A percentile compares a stretch with the other conserved stretches of the same genome.
These are phyloP conservation scores for Athene cunicularia DNA, from an alignment of 2,113 vertebrate genomes.

Conservation along the genomic window DNA sequence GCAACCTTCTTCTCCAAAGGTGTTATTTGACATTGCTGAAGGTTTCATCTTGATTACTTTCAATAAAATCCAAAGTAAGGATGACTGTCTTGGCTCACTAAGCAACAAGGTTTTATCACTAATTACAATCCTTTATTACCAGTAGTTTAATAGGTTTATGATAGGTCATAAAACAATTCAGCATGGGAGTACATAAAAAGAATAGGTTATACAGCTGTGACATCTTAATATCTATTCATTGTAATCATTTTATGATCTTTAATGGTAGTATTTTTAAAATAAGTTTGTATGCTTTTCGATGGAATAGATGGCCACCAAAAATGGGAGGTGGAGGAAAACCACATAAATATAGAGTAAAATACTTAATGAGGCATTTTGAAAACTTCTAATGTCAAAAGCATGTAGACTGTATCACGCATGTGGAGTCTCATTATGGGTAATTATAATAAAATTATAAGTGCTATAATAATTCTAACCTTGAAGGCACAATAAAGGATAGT, in stretches of 20 bases:
- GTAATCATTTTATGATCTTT: constrained; percentile 86
- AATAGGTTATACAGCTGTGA: constrained; percentile 85
- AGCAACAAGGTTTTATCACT: constrained; percentile 93
- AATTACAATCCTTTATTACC: constrained; percentile 94
- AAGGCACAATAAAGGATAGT: constrained; percentile 76
- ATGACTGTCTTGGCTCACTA: constrained; percentile 88
- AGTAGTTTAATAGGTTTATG: constrained; percentile 92
- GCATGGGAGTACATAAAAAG: constrained; percentile 85
- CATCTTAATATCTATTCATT: constrained; percentile 89
- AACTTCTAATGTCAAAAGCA: constrained; percentile 81
- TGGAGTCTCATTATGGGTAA: constrained; percentile 87
- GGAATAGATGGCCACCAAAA: constrained; percentile 58
- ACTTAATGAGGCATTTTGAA: constrained; percentile 84
- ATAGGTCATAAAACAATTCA: constrained; percentile 92
- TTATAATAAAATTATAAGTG: constrained; percentile 86
- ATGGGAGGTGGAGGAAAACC: constrained; percentile 64
- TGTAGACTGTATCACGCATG: constrained; percentile 81
- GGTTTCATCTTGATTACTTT: constrained; percentile 81
- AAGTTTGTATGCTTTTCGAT: constrained; percentile 70
- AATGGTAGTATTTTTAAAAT: constrained; percentile 72
- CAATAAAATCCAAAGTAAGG: constrained; percentile 85
- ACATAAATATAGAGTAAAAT: constrained; percentile 84
- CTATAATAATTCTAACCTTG: constrained; percentile 87
- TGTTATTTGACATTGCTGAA: constrained; percentile 83
- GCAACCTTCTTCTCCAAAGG: constrained; percentile 16